phyloP scores from a whole-genome alignment of 2,797 vertebrate genomes.

The Prunella strophiata region DNA sequence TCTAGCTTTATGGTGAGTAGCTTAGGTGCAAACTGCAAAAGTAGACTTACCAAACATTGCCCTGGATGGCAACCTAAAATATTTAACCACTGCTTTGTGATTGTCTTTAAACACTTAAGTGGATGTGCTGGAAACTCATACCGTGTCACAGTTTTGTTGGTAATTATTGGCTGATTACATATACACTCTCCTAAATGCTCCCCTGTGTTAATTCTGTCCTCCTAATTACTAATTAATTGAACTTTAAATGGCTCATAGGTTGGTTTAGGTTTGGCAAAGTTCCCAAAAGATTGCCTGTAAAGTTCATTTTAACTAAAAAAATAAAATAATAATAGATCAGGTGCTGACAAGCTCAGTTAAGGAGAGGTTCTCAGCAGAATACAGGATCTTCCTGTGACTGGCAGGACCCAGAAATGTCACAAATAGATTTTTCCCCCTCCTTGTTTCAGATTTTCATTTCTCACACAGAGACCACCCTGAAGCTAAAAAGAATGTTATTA shows the following conservation, averaged over 20 bases:
- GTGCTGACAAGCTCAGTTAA: background rate
- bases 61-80: background rate
- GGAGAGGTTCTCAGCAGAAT: background rate
- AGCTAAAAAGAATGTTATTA: background rate
- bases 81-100: background rate
- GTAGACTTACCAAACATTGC: background rate
- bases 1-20: background rate
- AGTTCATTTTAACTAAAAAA: slow-evolving; percentile 6
- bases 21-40: background rate
- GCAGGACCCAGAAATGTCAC: background rate
- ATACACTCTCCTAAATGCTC: slow-evolving; percentile 18
- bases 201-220: slow-evolving; percentile 25
- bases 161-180: slow-evolving; percentile 38
- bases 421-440: background rate
- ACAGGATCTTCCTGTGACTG: background rate
- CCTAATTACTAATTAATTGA: slow-evolving; percentile 48
- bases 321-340: background rate
- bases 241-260: slow-evolving; percentile 22
- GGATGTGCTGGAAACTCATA: background rate
- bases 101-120: background rate
- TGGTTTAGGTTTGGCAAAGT: slow-evolving; percentile 9
- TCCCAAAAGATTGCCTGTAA: slow-evolving; percentile 4
- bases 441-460: background rate
- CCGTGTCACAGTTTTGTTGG: background rate
- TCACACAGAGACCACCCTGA: background rate